Percentiles rank a stretch among this genome's conserved stretches.
These are phyloP conservation scores for Enteromius mattozi DNA, from an alignment of 2,797 vertebrate species.

Conservation along the genomic window DNA sequence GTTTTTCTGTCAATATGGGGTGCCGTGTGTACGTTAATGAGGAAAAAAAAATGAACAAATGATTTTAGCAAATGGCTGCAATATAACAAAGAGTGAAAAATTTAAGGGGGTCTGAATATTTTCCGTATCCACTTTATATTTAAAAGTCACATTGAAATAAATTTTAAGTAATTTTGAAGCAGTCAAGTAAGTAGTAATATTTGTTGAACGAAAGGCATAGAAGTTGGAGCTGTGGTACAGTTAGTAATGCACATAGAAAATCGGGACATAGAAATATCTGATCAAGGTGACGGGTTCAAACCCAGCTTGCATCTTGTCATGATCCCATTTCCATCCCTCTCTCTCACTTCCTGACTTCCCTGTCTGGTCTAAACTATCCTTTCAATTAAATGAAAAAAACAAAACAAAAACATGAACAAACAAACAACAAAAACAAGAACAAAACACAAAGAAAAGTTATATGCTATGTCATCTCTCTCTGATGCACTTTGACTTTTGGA, in stretches of 20 bases:
- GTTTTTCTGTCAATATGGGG: too few species aligned
- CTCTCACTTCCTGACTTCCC: neutral
- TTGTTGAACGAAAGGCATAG: neutral
- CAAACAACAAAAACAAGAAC: neutral
- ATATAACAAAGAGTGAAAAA: too few species aligned
- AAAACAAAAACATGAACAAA: neutral
- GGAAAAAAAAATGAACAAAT: too few species aligned
- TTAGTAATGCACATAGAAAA: too few species aligned
- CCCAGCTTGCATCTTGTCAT: neutral
- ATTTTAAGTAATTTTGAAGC: neutral
- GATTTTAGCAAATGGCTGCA: too few species aligned
- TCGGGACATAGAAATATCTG: neutral
- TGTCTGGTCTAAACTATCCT: neutral
- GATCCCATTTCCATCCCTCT: neutral
- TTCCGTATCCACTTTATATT: too few species aligned
- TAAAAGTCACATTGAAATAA: too few species aligned
- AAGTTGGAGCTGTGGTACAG: neutral
- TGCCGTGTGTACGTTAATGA: too few species aligned
- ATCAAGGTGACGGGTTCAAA: neutral
- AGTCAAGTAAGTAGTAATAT: neutral
- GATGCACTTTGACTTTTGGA: slow-evolving; percentile 72
- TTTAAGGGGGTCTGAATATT: too few species aligned
- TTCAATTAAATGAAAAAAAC: neutral
- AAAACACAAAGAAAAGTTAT: slow-evolving; percentile 24
- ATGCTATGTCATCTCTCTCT: slow-evolving; percentile 31